Evolutionary conservation across 2,113 vertebrate genomes (phyloP), one percentile per base, ranked within the genome.

Genomic region (Scomber colias): DNA sequence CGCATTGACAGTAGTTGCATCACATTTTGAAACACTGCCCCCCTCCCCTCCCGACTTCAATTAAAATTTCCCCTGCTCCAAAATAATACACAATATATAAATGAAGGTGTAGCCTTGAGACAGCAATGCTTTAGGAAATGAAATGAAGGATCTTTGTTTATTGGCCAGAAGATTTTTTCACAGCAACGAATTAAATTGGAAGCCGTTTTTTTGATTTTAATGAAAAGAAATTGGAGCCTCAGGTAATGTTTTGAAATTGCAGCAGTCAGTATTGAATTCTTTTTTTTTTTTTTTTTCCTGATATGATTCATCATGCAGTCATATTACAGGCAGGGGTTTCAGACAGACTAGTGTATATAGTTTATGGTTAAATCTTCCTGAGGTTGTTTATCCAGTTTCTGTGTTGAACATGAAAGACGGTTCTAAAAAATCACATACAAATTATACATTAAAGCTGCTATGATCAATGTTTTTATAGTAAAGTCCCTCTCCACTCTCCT

Each of bases 151-250:
- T 79, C 44, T 64, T 72, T 81, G 27, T 73, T 31, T 61, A 21
- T 48, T 40, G 74, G 49, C 57, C 60, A 67, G 71, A 9, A 70
- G 55, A 69, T 45, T 64, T 50, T 50, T 71, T 30, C 68, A 71
- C 64, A 62, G 45, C 63, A 48, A 21, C 46, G 82, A 55, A 79
- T 84, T 45, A 48, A 76, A 30, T 59, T 73, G 51, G 64, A 82
- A 76, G 69, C 77, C 24, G 59, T 44, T 13, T 15, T 31, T 55
- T 8, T 65, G 19, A 19, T 57, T 71, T 51, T 44, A 14, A 53
- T 51, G 70, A 46, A 40, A 55, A 46, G 46, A 71, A 57, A 16
- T 40, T 11, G 15, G 63, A 63, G 75, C 67, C 78, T 81, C 60
- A 5, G 60, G 71, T 60, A 69, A 77, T 71, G 71, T 27, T 76